Evolutionary conservation across 2,113 vertebrate genomes (phyloP).

Genomic region (Amphiprion ocellaris): DNA sequence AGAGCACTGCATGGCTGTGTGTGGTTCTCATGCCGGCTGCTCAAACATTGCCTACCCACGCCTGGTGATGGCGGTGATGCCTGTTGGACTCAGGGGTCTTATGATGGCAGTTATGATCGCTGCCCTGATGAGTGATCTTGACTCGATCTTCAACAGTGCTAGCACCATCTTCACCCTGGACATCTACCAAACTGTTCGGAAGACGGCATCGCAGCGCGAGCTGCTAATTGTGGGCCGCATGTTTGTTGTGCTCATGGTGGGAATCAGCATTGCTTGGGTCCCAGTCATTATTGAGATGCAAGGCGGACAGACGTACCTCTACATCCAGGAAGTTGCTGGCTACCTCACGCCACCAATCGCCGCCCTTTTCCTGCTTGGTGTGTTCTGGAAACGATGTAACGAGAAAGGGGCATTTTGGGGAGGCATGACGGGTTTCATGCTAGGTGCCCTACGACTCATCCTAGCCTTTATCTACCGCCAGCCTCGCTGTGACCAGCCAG

Average conservation of each 20-base stretch:
- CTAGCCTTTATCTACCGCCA: constrained; percentile 93
- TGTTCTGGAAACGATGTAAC: constrained; percentile 97
- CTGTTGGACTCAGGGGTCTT: constrained; percentile 94
- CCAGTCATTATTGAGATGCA: constrained; percentile 99
- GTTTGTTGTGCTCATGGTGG: constrained; percentile 96
- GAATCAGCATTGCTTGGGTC: constrained; percentile 97
- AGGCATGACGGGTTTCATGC: constrained; percentile 91
- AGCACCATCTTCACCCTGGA: constrained; percentile 99
- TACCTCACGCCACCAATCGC: constrained; percentile 97
- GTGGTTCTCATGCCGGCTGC: constrained; percentile 95
- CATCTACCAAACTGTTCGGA: constrained; percentile 92
- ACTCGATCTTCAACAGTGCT: constrained; percentile 98
- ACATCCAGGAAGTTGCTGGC: constrained; percentile 97
- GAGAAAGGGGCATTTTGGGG: constrained; percentile 97
- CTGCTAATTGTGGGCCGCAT: constrained; percentile 93
- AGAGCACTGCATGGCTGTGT: constrained; percentile 97
- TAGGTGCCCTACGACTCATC: constrained; percentile 89
- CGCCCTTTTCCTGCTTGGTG: constrained; percentile 94
- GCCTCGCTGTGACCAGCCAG: constrained; percentile 92
- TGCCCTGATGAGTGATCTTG: constrained; percentile 98
- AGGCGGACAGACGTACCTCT: constrained; percentile 98
- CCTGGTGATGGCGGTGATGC: constrained; percentile 95
- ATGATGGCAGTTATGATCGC: constrained; percentile 99
- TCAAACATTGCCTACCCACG: constrained; percentile 98
- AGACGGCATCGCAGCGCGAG: constrained; percentile 89